Conservation (phyloP, 2,113 vertebrate genomes). For the Datnioides undecimradiatus region DNA sequence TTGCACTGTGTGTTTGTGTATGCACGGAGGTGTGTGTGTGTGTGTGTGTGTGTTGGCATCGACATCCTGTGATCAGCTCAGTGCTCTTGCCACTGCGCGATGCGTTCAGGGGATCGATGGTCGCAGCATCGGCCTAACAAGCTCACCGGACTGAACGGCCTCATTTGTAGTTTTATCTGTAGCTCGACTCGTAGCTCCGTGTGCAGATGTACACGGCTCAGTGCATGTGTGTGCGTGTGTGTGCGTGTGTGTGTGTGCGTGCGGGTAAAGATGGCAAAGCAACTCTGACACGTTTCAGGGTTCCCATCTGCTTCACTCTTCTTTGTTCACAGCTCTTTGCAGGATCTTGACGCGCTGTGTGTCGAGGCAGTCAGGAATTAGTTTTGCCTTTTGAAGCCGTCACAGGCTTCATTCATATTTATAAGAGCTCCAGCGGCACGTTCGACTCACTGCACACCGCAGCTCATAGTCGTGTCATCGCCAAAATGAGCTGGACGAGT, state of each 20-base stretch:
- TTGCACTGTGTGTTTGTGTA: not conserved
- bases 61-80: conserved; percentile 1
- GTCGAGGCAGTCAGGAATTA: not conserved
- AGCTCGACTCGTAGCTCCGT: not conserved
- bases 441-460: too few species aligned
- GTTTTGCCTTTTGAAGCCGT: not conserved
- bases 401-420: not conserved
- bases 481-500: not conserved
- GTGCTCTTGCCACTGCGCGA: not conserved
- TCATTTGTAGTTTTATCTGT: conserved; percentile 7
- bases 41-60: not conserved
- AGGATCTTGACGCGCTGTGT: not conserved
- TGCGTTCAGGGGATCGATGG: conserved; percentile 35
- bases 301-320: too few species aligned
- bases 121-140: not conserved
- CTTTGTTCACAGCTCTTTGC: too few species aligned
- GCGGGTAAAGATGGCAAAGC: too few species aligned
- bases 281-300: too few species aligned
- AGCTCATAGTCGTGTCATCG: not conserved
- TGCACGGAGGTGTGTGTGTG: not conserved
- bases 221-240: not conserved
- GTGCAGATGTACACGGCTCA: not conserved
- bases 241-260: not conserved
- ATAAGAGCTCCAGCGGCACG: too few species aligned
- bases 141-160: not conserved